Base-by-base conservation (phyloP, 2,888 invertebrate species). In the Calliphora vomitoria region DNA sequence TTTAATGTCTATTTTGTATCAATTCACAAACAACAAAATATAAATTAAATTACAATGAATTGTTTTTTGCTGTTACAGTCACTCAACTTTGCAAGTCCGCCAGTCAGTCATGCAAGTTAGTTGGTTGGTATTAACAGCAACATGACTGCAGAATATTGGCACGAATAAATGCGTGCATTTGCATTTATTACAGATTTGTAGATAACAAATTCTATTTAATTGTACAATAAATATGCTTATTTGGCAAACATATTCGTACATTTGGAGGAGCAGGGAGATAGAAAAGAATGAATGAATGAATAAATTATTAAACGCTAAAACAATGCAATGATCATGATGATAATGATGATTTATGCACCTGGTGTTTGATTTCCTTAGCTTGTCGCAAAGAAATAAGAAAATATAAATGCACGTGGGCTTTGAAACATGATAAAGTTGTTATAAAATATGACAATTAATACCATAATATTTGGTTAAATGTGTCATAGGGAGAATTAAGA, bases 331-430 rank as follows among this genome's bases (percentile, higher is more conserved):
- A 35, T 35, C 8, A 60, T 60, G 41, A 62, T 75, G 4, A 64
- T 44, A 53, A 79, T 53, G 53, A 38, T 79, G 72, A 82, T 82
- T 82, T 72, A 71, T 72, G 58, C 78, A 84, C 53, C 64, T 79
- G 76, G 62, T 60, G 35, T 41, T 31, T 38, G n/a, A 35, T 55
- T 72, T 55, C 18, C 44, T 41, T 41, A 5, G 11, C 41, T 58
- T 25, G 35, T n/a, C 5, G 31, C 15, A 35, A 55, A 44, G 58
- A 47, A 38, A 78, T 41, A 47, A 35, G 15, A 58, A 60, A 41
- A 74, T 66, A 50, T 18, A 72, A 55, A 38, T 79, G 55, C 71
- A 84, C 71, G 64, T 84, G 84, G 55, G 58, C 71, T 11, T 31
- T 44, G 35, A 35, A 58, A 47, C 64, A 82, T 75, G 15, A 71